phyloP scores from a whole-genome alignment of 2,888 invertebrate genomes.

The Machimus atricapillus region DNA sequence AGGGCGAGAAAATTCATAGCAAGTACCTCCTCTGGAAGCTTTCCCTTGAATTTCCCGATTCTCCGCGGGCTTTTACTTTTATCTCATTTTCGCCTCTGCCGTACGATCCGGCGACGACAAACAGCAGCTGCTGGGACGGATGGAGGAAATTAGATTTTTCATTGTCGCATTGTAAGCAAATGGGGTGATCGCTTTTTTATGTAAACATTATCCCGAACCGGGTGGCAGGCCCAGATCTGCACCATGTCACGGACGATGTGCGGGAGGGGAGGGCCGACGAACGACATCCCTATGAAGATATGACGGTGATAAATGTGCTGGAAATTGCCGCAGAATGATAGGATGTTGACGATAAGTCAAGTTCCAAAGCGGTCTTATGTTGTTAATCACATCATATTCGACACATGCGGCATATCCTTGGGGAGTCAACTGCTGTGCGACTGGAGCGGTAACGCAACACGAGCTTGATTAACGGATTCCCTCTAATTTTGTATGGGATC shows the following conservation, averaged over 20 bases:
- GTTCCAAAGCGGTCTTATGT: slow-evolving; percentile 18
- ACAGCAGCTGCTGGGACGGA: slow-evolving; percentile 48
- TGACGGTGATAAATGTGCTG: slow-evolving; percentile 43
- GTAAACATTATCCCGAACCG: slow-evolving; percentile 35
- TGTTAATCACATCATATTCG: slow-evolving; percentile 24
- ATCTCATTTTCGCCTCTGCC: slow-evolving; percentile 34
- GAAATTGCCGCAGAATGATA: slow-evolving; percentile 44
- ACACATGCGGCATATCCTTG: not conserved
- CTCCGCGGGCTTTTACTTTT: slow-evolving; percentile 35
- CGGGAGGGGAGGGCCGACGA: slow-evolving; percentile 4
- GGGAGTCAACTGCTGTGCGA: not conserved
- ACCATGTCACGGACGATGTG: not conserved
- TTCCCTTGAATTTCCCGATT: slow-evolving; percentile 34
- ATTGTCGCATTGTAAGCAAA: slow-evolving; percentile 50
- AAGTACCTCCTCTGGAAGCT: slow-evolving; percentile 6
- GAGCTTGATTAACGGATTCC: not conserved
- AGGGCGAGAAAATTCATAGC: slow-evolving; percentile 30
- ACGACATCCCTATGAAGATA: slow-evolving; percentile 33
- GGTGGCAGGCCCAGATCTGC: not conserved
- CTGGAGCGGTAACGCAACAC: not conserved
- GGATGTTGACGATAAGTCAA: slow-evolving; percentile 41
- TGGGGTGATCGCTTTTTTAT: slow-evolving; percentile 47
- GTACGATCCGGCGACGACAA: slow-evolving; percentile 37
- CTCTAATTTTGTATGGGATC: not conserved
- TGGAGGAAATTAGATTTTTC: slow-evolving; percentile 50